A percentile compares a stretch with the other conserved stretches of the same genome.
phyloP scores from a whole-genome alignment of 2,797 vertebrate genomes.

The Myotis findleyi region DNA sequence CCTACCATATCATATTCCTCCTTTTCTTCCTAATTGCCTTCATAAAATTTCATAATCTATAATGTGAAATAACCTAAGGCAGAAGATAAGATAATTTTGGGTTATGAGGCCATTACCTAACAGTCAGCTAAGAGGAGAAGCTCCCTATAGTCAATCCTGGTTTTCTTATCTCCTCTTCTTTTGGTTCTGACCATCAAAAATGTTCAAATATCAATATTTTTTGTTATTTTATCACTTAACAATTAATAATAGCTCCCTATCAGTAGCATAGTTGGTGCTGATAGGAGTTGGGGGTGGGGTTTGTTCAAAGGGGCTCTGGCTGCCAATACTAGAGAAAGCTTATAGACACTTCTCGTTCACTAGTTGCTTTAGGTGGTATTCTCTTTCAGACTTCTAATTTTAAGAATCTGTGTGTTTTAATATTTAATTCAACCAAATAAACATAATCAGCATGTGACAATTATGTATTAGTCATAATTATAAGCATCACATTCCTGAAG shows the following conservation, averaged over 20 bases:
- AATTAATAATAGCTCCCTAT: background rate
- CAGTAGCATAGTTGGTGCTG: background rate
- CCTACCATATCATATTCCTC: background rate
- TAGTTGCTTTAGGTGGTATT: background rate
- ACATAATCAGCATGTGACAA: background rate
- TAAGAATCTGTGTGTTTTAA: background rate
- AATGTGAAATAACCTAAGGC: background rate
- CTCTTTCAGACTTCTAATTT: background rate
- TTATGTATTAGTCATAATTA: background rate
- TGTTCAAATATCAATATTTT: background rate
- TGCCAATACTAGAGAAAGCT: background rate
- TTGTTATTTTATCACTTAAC: background rate
- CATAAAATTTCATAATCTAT: background rate
- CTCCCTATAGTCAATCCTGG: background rate
- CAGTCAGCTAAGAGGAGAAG: fast-evolving
- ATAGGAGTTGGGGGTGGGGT: fast-evolving
- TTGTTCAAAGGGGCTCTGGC: background rate
- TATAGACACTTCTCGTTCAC: background rate
- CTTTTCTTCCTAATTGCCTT: background rate
- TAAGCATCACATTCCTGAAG: background rate
- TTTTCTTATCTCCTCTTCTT: background rate
- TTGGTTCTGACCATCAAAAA: background rate
- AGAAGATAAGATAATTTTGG: background rate
- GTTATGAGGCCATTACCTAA: fast-evolving
- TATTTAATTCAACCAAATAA: background rate